Percentiles rank a stretch among this genome's conserved stretches.
Conservation (phyloP, 2,113 vertebrate species). For the Cinclus mexicanus region DNA sequence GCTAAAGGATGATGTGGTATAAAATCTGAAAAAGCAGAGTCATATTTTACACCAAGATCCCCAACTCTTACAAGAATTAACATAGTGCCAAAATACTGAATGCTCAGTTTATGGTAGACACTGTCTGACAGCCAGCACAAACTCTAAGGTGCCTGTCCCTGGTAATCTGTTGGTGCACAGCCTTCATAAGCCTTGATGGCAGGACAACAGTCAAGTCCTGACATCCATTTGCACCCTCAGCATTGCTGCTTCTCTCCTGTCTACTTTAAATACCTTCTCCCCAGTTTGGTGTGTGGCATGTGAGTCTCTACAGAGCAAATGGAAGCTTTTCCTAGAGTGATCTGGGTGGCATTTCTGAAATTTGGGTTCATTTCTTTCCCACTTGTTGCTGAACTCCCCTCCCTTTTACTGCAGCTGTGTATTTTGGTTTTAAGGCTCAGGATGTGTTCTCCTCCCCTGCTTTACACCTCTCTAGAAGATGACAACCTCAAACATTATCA, state of each 20-base stretch:
- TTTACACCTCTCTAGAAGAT: not conserved
- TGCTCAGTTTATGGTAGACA: not conserved
- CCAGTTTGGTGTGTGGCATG: accelerated
- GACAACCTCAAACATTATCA: not conserved
- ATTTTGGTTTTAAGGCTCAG: not conserved
- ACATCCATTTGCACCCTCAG: not conserved
- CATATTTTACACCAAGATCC: not conserved
- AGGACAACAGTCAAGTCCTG: not conserved
- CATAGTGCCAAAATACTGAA: not conserved
- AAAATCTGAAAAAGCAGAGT: not conserved
- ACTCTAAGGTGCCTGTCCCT: not conserved
- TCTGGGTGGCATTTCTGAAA: not conserved
- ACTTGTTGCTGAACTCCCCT: not conserved
- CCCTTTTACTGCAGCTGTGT: not conserved
- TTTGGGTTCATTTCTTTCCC: not conserved
- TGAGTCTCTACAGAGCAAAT: not conserved
- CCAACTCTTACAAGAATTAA: not conserved
- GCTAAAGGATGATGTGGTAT: not conserved
- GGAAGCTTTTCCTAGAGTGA: not conserved
- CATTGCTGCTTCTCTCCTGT: accelerated
- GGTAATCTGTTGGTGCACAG: not conserved
- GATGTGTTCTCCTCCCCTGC: not conserved
- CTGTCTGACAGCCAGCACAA: not conserved
- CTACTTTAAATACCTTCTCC: not conserved
- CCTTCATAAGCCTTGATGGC: not conserved